Conservation (phyloP, 2,888 invertebrate genomes). For the Holacanthella duospinosa region DNA sequence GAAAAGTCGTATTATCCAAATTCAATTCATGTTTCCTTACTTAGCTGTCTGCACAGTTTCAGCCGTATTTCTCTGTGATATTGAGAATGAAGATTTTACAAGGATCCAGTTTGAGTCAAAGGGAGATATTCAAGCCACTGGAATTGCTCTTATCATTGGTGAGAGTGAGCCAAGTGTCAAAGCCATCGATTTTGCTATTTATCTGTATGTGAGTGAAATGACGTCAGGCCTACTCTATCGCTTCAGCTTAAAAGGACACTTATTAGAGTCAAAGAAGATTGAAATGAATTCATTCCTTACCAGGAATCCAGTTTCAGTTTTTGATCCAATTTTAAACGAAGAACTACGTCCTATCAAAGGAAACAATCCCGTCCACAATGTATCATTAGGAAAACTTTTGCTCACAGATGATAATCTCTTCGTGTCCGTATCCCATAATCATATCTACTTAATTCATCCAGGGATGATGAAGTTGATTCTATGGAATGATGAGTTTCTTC, state of each 20-base stretch:
- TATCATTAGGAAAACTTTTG: slow-evolving; percentile 26
- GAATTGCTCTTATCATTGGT: slow-evolving; percentile 21
- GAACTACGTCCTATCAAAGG: neutral
- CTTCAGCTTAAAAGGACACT: slow-evolving; percentile 24
- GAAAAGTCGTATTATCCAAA: slow-evolving; percentile 27
- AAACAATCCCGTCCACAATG: neutral
- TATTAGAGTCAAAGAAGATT: slow-evolving; percentile 16
- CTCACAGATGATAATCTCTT: slow-evolving; percentile 25
- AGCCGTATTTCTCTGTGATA: slow-evolving; percentile 31
- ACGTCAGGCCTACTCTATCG: slow-evolving; percentile 17
- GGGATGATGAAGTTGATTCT: slow-evolving; percentile 18
- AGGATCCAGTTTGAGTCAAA: slow-evolving; percentile 20
- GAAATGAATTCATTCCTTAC: slow-evolving; percentile 9
- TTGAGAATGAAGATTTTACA: slow-evolving; percentile 34
- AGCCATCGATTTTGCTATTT: slow-evolving; percentile 12
- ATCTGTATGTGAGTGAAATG: slow-evolving; percentile 23
- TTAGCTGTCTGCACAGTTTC: slow-evolving; percentile 26
- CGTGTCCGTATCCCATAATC: slow-evolving; percentile 27
- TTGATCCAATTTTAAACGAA: slow-evolving; percentile 22
- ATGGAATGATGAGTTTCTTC: slow-evolving; percentile 30
- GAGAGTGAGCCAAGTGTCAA: slow-evolving; percentile 11
- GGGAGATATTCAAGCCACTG: slow-evolving; percentile 22
- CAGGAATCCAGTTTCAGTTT: slow-evolving; percentile 16
- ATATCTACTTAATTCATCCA: slow-evolving; percentile 27
- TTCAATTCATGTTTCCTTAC: slow-evolving; percentile 34